Percentiles rank a stretch among this genome's conserved stretches.
phyloP scores from a whole-genome alignment of 2,797 vertebrate species.

The Myotis vivesi region DNA sequence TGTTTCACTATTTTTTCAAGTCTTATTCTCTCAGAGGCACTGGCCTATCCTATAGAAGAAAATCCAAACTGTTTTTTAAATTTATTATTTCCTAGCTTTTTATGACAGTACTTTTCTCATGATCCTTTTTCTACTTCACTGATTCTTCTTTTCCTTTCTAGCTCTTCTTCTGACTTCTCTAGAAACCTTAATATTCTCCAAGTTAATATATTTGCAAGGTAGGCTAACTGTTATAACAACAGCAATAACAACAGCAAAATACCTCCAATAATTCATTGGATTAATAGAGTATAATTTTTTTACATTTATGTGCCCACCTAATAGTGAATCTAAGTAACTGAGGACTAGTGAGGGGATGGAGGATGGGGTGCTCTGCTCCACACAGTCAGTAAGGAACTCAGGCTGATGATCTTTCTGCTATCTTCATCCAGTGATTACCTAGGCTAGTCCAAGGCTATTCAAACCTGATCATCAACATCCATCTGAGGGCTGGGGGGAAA shows the following conservation, averaged over 20 bases:
- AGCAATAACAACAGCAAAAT: background rate
- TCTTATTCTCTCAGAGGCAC: background rate
- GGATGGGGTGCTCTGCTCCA: background rate
- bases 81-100: background rate
- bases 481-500: background rate
- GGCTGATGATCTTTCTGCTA: background rate
- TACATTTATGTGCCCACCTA: background rate
- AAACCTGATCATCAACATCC: background rate
- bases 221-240: background rate
- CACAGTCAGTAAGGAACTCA: background rate
- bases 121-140: background rate
- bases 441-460: background rate
- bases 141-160: conserved; percentile 45
- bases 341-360: background rate
- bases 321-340: conserved; percentile 4
- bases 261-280: background rate
- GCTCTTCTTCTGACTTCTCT: conserved; percentile 40
- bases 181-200: conserved; percentile 26
- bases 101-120: background rate
- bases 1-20: background rate
- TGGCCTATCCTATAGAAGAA: background rate
- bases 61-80: conserved; percentile 1
- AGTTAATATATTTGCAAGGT: conserved; percentile 4
- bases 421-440: background rate
- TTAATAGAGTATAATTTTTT: conserved; percentile 4